A percentile compares a stretch with the other conserved stretches of the same genome.
Conservation (phyloP, 2,113 vertebrate genomes). For the Eudyptes chrysolophus region DNA sequence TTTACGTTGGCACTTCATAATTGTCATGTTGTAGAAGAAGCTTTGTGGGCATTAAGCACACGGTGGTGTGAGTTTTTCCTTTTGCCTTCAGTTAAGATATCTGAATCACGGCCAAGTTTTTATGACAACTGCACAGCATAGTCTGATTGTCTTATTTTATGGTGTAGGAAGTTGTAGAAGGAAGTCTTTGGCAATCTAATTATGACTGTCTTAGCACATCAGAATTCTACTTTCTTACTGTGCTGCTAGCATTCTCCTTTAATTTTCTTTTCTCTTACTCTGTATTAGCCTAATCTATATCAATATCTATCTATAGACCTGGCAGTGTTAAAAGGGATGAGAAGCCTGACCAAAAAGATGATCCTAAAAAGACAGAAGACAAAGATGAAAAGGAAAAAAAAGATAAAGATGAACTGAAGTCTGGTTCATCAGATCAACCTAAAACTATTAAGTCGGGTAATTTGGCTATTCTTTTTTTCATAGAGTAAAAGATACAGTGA, state of each 20-base stretch:
- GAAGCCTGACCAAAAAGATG: conserved; percentile 82
- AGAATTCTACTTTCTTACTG: not conserved
- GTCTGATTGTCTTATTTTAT: not conserved
- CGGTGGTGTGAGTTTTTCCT: not conserved
- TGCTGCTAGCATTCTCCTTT: not conserved
- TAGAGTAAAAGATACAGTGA: not conserved
- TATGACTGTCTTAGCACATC: not conserved
- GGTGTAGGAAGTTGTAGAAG: not conserved
- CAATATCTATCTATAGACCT: conserved; percentile 39
- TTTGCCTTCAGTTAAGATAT: not conserved
- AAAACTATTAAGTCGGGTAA: conserved; percentile 77
- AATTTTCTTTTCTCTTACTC: not conserved
- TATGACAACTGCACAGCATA: not conserved
- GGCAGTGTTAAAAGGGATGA: conserved; percentile 79
- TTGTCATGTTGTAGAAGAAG: not conserved
- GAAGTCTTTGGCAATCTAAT: not conserved
- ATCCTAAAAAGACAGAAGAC: conserved; percentile 75
- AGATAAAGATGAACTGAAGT: conserved; percentile 74
- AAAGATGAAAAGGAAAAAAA: conserved; percentile 79
- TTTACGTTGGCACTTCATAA: not conserved
- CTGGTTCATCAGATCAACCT: conserved; percentile 70
- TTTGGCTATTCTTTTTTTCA: not conserved
- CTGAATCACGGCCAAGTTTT: not conserved
- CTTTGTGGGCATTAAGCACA: not conserved
- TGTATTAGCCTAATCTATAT: not conserved